Percentiles rank a stretch among this genome's conserved stretches.
phyloP scores from a whole-genome alignment of 2,113 vertebrate genomes.

The Chloebia gouldiae region DNA sequence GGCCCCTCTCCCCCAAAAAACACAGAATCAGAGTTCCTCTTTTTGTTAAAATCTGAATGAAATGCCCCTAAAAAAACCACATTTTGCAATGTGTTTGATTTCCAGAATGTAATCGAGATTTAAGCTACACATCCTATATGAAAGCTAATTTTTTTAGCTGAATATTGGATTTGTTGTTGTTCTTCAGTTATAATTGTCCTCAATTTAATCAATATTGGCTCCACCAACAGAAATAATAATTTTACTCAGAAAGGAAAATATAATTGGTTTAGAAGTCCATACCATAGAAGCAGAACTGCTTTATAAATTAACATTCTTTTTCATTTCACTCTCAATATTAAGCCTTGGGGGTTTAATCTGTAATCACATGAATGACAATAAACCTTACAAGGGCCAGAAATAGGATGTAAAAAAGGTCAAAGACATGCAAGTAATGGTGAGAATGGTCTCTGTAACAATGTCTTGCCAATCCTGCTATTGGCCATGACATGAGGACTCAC shows the following conservation, averaged over 20 bases:
- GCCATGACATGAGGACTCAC: not conserved
- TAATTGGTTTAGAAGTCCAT: not conserved
- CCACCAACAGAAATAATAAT: not conserved
- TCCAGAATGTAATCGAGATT: not conserved
- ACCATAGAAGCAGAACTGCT: not conserved
- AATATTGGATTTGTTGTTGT: not conserved
- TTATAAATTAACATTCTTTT: not conserved
- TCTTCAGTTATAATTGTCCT: not conserved
- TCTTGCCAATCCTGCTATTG: not conserved
- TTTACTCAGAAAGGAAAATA: not conserved
- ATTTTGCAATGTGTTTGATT: not conserved
- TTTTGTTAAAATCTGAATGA: not conserved
- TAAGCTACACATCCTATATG: not conserved
- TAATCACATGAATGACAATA: not conserved
- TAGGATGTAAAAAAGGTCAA: not conserved
- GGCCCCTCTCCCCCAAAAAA: rapidly evolving
- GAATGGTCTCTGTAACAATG: not conserved
- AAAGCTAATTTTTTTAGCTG: not conserved
- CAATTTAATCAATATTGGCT: not conserved
- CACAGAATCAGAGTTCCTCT: rapidly evolving
- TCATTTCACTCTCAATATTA: not conserved
- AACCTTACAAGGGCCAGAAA: not conserved
- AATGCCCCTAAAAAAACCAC: not conserved
- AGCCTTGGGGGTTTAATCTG: not conserved
- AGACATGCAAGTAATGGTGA: not conserved